Conservation (phyloP, 1,140 invertebrate species). For the Papilio xuthus region DNA sequence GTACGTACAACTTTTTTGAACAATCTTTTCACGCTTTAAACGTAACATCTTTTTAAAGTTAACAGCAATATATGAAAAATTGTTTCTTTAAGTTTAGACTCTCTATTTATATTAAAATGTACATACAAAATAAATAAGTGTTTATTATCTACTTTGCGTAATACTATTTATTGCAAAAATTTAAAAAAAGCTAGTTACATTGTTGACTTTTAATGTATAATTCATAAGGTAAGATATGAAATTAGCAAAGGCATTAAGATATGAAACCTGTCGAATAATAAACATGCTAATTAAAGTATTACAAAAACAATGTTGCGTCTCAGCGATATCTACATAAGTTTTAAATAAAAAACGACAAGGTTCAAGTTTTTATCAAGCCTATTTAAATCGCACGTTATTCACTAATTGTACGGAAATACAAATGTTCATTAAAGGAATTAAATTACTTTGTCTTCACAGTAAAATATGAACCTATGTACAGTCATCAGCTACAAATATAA, state of each 20-base stretch:
- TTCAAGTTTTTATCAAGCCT: neutral
- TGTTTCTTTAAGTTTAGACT: neutral
- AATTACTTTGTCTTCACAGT: neutral
- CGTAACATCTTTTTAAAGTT: neutral
- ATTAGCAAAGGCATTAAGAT: neutral
- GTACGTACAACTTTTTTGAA: neutral
- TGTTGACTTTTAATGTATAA: neutral
- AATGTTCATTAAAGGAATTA: neutral
- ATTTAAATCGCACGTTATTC: neutral
- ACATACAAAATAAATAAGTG: too few species aligned
- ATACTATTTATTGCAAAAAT: too few species aligned
- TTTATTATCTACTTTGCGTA: too few species aligned
- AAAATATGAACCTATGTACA: neutral
- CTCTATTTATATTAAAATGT: too few species aligned
- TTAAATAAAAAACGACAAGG: neutral
- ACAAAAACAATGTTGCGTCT: neutral
- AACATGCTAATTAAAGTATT: neutral
- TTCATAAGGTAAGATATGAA: neutral
- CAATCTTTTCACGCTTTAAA: conserved; percentile 14
- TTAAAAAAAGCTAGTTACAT: too few species aligned
- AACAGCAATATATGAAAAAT: neutral
- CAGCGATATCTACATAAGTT: neutral
- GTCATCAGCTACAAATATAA: neutral
- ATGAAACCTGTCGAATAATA: neutral
- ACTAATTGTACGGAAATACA: neutral